A percentile compares a stretch with the other conserved stretches of the same genome.
These are phyloP conservation scores for Crypturellus undulatus DNA, from an alignment of 2,113 vertebrate species.

Conservation along the genomic window DNA sequence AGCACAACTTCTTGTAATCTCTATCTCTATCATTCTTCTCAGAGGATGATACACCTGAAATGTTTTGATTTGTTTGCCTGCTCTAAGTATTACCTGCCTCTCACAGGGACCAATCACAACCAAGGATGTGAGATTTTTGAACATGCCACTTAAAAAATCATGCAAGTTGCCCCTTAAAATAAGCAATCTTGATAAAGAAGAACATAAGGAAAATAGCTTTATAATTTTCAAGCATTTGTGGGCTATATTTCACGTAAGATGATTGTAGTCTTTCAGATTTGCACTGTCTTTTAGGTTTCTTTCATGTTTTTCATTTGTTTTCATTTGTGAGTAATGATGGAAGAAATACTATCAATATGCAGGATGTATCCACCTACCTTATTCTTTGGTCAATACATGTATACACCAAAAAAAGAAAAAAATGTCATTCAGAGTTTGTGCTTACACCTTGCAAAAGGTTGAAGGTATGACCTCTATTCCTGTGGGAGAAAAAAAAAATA, in stretches of 20 bases:
- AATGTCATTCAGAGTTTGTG: not conserved
- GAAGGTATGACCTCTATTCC: not conserved
- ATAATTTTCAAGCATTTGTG: not conserved
- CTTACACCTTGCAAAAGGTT: not conserved
- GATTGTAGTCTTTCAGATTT: not conserved
- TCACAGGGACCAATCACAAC: not conserved
- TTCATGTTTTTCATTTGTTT: not conserved
- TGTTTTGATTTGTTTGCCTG: not conserved
- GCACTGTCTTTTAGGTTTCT: not conserved
- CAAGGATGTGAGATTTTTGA: not conserved
- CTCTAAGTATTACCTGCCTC: not conserved
- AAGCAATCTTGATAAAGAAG: not conserved
- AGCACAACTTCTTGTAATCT: not conserved
- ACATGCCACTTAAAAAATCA: not conserved
- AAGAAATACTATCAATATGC: not conserved
- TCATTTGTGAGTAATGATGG: not conserved
- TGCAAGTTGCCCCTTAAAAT: not conserved
- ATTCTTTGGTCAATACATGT: not conserved
- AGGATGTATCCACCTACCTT: not conserved
- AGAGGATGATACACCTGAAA: not conserved
- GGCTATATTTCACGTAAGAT: not conserved
- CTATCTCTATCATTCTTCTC: not conserved
- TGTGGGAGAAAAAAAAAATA: not conserved
- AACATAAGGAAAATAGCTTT: not conserved
- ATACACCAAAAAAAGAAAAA: not conserved